Conservation (phyloP, 2,888 invertebrate genomes). For the Caenorhabditis sulstoni region DNA sequence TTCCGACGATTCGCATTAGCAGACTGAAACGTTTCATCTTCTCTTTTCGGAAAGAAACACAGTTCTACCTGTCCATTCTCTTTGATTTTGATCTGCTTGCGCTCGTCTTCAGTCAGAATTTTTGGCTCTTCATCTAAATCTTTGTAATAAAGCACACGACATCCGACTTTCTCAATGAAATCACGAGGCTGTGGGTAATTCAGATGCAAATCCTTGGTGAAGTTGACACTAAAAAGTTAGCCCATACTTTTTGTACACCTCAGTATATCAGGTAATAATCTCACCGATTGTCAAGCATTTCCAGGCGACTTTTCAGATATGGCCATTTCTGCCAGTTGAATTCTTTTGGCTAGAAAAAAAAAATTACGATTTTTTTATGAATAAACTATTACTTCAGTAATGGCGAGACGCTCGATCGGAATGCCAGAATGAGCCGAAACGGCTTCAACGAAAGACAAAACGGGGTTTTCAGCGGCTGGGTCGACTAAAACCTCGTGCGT, state of each 20-base stretch:
- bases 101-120: conserved; percentile 71
- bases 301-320: conserved; percentile 61
- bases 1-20: conserved; percentile 53
- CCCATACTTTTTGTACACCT: too few species aligned
- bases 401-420: conserved; percentile 61
- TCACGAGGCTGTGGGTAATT: not conserved
- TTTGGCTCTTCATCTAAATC: conserved; percentile 68
- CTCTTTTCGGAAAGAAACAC: too few species aligned
- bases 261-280: conserved; percentile 10
- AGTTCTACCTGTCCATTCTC: conserved; percentile 52
- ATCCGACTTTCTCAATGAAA: conserved; percentile 42
- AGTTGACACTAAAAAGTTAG: conserved; percentile 24
- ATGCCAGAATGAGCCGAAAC: conserved; percentile 53
- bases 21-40: conserved; percentile 17
- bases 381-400: conserved; percentile 62
- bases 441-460: conserved; percentile 41
- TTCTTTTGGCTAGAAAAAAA: conserved; percentile 39
- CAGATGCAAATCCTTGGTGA: conserved; percentile 31
- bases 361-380: not conserved
- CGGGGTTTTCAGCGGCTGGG: conserved; percentile 35
- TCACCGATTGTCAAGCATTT: conserved; percentile 62
- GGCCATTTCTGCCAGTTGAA: conserved; percentile 70
- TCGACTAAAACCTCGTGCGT: conserved; percentile 60
- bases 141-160: conserved; percentile 65
- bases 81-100: conserved; percentile 70